Conservation (phyloP, 1,140 invertebrate species). For the Rhagoletis zephyria region DNA sequence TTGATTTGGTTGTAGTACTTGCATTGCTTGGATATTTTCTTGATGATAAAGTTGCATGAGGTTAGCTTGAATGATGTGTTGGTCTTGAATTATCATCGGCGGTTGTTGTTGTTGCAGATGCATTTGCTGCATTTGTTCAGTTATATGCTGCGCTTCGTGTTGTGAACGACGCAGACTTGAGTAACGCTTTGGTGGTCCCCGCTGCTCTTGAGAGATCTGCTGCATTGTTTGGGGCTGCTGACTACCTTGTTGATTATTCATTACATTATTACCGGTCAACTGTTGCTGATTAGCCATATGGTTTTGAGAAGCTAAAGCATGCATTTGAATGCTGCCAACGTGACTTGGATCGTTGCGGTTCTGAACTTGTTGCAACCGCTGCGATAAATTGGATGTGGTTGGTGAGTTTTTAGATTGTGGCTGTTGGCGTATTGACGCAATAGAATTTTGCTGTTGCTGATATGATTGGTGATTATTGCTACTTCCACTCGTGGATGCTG, state of each 20-base stretch:
- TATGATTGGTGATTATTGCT: slow-evolving; percentile 57
- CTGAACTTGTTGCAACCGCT: slow-evolving; percentile 69
- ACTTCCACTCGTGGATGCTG: neutral
- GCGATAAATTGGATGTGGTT: slow-evolving; percentile 64
- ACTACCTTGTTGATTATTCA: slow-evolving; percentile 68
- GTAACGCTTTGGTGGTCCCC: slow-evolving; percentile 80
- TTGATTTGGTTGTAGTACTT: slow-evolving; percentile 63
- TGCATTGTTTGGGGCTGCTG: slow-evolving; percentile 69
- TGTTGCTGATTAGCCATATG: slow-evolving; percentile 61
- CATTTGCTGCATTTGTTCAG: slow-evolving; percentile 66
- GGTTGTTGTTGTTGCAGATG: slow-evolving; percentile 59
- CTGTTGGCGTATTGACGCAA: slow-evolving; percentile 13
- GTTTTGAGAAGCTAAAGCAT: slow-evolving; percentile 67
- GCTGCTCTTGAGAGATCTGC: slow-evolving; percentile 72
- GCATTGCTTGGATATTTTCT: slow-evolving; percentile 68
- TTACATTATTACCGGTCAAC: slow-evolving; percentile 65
- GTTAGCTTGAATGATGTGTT: slow-evolving; percentile 64
- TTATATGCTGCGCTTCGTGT: slow-evolving; percentile 69
- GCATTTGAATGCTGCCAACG: slow-evolving; percentile 72
- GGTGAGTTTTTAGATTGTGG: slow-evolving; percentile 41
- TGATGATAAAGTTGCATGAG: slow-evolving; percentile 71
- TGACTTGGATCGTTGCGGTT: slow-evolving; percentile 72
- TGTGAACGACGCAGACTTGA: slow-evolving; percentile 80
- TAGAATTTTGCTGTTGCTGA: slow-evolving; percentile 52
- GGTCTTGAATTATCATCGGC: slow-evolving; percentile 67